Evolutionary conservation across 2,888 invertebrate species (phyloP), one percentile per base, ranked within the genome.

Genomic region (Mantis religiosa): DNA sequence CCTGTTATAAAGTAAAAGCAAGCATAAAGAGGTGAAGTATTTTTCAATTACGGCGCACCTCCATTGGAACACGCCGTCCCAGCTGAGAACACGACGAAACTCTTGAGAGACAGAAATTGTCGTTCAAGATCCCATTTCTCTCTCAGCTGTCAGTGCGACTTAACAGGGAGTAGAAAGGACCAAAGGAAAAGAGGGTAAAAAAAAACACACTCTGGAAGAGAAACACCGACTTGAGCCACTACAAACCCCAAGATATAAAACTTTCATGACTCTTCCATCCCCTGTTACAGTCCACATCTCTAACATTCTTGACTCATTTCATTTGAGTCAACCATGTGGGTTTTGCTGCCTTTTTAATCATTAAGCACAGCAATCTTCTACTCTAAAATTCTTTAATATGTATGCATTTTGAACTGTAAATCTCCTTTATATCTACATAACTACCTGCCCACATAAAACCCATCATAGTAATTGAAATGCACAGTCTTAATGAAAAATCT

Each of bases 121-220:
- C 86, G 86, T 86, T 86, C 81, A 86, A 86, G 86, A 86, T 86
- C 86, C 86, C 54, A 86, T 86, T 86, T 86, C 86, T 86, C 86
- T 86, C 86, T 81, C 28, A 20, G n/a, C 86, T 86, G 86, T 86
- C 86, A 86, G 86, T 86, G 81, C 28, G 86, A 81, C 81, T 86
- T 86, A 86, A 81, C 86, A 86, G 28, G 54, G 47, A 41, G 41
- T 25, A 28, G 28, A 30, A 20, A 14, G 81, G 81, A n/a, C 28
- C 28, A 85, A 28, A 85, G 41, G 85, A 47, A 85, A 54, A 86
- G 71, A 81, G 28, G 71, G 28, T 28, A 71, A 71, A 71, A 71
- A 20, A 71, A 47, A 47, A n/a, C n/a, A 54, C 54, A 71, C 54
- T 20, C 54, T 71, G 54, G 84, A 30, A 81, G 30, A 81, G 81